Conservation (phyloP, 2,888 invertebrate genomes). For the Biston stratarius region DNA sequence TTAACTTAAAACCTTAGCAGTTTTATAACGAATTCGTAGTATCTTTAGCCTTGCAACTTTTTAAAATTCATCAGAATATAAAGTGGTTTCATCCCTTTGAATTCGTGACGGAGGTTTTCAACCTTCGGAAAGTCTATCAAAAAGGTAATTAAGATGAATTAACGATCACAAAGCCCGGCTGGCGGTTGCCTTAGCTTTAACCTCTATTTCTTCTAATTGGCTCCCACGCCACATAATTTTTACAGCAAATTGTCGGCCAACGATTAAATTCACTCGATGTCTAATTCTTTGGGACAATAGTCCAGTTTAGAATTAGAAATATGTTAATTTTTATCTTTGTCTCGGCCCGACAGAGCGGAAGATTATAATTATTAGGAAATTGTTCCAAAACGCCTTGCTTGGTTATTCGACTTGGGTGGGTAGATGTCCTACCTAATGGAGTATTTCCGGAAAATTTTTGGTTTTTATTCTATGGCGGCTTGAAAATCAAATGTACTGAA, state of each 20-base stretch:
- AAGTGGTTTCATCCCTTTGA: constrained; percentile 61
- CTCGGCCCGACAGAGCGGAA: constrained; percentile 76
- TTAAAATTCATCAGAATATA: constrained; percentile 61
- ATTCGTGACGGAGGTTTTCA: constrained; percentile 51
- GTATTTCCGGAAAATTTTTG: constrained; percentile 52
- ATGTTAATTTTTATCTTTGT: constrained; percentile 83
- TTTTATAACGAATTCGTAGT: constrained; percentile 17
- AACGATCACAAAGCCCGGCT: constrained; percentile 64
- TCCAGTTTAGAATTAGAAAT: constrained; percentile 77
- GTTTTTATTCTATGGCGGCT: not conserved
- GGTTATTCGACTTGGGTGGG: constrained; percentile 59
- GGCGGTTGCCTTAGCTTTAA: constrained; percentile 43
- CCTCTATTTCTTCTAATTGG: constrained; percentile 67
- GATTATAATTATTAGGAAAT: constrained; percentile 83
- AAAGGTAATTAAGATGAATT: constrained; percentile 76
- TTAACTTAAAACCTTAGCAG: constrained; percentile 4
- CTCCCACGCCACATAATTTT: constrained; percentile 75
- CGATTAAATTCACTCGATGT: constrained; percentile 73
- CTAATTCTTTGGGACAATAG: constrained; percentile 83
- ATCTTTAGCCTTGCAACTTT: constrained; percentile 49
- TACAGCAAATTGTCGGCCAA: constrained; percentile 73
- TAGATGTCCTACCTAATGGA: constrained; percentile 50
- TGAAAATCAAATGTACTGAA: not conserved
- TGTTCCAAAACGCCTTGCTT: constrained; percentile 67
- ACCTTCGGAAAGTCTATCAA: constrained; percentile 65